Conservation (phyloP, 2,113 vertebrate species). For the Corydoras maculifer region DNA sequence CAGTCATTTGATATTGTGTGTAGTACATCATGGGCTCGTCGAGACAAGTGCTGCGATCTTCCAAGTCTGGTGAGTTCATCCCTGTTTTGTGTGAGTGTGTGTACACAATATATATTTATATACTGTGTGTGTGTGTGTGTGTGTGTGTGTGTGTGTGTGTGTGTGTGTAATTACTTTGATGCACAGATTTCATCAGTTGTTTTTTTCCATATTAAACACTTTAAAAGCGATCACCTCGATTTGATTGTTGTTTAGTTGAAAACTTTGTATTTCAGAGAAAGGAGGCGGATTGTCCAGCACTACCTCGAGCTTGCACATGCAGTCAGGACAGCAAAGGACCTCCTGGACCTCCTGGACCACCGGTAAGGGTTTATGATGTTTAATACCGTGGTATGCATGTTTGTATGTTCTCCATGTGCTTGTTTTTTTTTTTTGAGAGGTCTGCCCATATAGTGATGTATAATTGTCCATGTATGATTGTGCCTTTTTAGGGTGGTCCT, state of each 20-base stretch:
- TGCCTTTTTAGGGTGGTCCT: conserved; percentile 73
- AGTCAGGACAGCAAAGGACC: conserved; percentile 84
- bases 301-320: conserved; percentile 91
- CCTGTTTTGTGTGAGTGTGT: too few species aligned
- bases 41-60: conserved; percentile 95
- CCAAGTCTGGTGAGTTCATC: conserved; percentile 81
- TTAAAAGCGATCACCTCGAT: too few species aligned
- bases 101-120: too few species aligned
- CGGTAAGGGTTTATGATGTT: conserved; percentile 54
- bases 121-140: conserved; percentile 11
- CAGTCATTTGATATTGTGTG: conserved; percentile 95
- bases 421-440: too few species aligned
- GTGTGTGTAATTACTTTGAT: neutral
- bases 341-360: conserved; percentile 78
- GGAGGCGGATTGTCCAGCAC: conserved; percentile 81
- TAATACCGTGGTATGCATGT: neutral
- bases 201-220: too few species aligned
- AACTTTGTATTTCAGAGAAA: conserved; percentile 72
- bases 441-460: too few species aligned
- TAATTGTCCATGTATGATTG: neutral
- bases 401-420: too few species aligned
- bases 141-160: conserved; percentile 14
- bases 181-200: too few species aligned
- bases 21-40: conserved; percentile 84
- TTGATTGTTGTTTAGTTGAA: neutral